Base-by-base conservation (phyloP, 2,113 vertebrate genomes). In the Burhinus bistriatus region DNA sequence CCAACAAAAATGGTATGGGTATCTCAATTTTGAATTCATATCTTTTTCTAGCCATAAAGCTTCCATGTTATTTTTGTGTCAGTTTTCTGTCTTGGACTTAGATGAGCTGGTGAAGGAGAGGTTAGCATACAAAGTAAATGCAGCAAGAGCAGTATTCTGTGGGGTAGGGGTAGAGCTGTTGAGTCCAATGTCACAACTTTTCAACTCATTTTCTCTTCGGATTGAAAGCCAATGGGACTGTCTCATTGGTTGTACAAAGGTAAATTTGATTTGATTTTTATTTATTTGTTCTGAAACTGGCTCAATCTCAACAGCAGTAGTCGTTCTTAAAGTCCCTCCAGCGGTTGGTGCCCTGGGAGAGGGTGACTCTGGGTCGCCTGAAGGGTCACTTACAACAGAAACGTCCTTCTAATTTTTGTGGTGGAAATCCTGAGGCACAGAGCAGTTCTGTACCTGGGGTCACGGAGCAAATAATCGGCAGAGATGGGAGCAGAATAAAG, bases 361-460 rank as follows among this genome's bases (percentile, higher is more conserved):
- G 8, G 30, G 32, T 73, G 54, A 12, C 55, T 57, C 49, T 45
- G 44, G 82, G 42, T 49, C 75, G 44, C 11, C 54, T 34, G 30
- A 47, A 52, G 47, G 26, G 19, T 64, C 25, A 12, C 30, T 52
- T 25, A 0, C 7, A 11, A 26, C 34, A 40, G 59, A 40, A 27
- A 44, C 0, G 0, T 47, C 61, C 12, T 44, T 44, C 34, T 34
- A 3, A 8, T 38, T 65, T 52, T 80, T 51, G 23, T 0, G 1
- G 20, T 49, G 20, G 68, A 70, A 54, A 49, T 65, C 12, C 61
- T 57, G 42, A 78, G 34, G 26, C 65, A n/a, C 13, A 30, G 51
- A 77, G 30, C 32, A n/a, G 45, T 58, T 70, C 27, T 61, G 11
- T 71, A 30, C n/a, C 22, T 81, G 11, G 47, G n/a, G 9, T 72